Base-by-base conservation (phyloP, 1,140 invertebrate species). In the Nasonia giraulti region DNA sequence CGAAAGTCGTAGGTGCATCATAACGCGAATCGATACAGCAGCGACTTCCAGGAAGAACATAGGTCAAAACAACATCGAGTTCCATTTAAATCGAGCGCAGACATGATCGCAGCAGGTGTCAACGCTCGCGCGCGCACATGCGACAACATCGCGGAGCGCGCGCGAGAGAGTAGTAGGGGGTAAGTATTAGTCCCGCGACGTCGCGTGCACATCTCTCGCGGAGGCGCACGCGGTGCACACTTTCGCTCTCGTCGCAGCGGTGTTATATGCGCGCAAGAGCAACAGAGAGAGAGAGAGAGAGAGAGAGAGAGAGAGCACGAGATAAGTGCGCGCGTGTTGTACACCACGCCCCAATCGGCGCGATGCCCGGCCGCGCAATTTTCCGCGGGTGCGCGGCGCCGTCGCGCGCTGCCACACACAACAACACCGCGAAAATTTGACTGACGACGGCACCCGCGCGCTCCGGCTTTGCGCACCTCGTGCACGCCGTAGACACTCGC, bases 201-300 rank as follows among this genome's bases (percentile, higher is more conserved):
- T 23, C 62, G 73, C 37, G 75, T 23, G 33, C 73, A 31, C 27
- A 50, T 66, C 50, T 69, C 27, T 27, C 27, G 27, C 62, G 6
- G 68, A 50, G n/a, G 81, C 55, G 81, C 44, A 76, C 80, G 80
- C 27, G 23, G 74, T 68, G 83, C 82, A 27, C 27, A 77, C 73
- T 68, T 31, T 69, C 89, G 87, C 89, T 85, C 85, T 86, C 84
- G 79, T 84, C 68, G 33, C 44, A 79, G 23, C 66, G 55, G 44
- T 71, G 77, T 83, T 68, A 80, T 50, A 85, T 40, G 79, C 76
- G 80, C 82, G 85, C 69, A 71, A 77, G 20, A 77, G 20, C 40
- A 40, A 40, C 40, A 40, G 40, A 40, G 40, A 40, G 40, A 7
- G 8, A 10, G 4, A 40, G 40, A n/a, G n/a, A n/a, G n/a, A n/a